Conservation (phyloP, 2,113 vertebrate genomes). For the Epinephelus cyanopodus region DNA sequence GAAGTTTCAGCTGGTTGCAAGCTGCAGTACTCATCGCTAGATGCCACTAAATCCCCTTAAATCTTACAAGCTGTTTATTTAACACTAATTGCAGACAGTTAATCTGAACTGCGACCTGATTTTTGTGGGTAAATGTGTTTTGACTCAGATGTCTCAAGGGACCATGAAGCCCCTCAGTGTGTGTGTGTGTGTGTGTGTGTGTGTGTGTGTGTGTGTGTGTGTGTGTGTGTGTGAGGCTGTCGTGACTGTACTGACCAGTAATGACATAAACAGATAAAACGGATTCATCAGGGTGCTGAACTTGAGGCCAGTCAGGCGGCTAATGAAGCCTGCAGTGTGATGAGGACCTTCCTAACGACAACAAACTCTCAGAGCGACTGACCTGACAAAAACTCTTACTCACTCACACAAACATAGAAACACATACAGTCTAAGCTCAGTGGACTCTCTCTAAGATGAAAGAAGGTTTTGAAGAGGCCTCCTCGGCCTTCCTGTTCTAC, state of each 20-base stretch:
- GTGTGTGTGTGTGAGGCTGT: constrained; percentile 11
- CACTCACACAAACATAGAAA: neutral
- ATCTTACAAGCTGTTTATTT: no score
- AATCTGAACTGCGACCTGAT: neutral
- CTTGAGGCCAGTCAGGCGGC: constrained; percentile 50
- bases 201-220: constrained; percentile 26
- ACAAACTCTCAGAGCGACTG: constrained; percentile 35
- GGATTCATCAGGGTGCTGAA: constrained; percentile 52
- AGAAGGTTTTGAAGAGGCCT: neutral
- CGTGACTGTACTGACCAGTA: constrained; percentile 14
- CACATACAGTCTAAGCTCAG: neutral
- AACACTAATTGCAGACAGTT: neutral
- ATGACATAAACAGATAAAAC: constrained; percentile 45
- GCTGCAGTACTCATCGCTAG: no score
- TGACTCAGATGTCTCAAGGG: neutral
- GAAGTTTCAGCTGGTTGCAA: no score
- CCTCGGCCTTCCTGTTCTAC: neutral
- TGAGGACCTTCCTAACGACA: constrained; percentile 37
- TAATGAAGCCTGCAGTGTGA: constrained; percentile 51
- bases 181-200: no score
- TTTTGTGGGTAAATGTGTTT: constrained; percentile 28
- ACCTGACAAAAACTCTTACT: constrained; percentile 42
- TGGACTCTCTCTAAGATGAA: neutral
- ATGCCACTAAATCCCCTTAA: no score
- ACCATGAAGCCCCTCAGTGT: constrained; percentile 7